phyloP scores from a whole-genome alignment of 1,140 invertebrate genomes.

The Callitettix versicolor region DNA sequence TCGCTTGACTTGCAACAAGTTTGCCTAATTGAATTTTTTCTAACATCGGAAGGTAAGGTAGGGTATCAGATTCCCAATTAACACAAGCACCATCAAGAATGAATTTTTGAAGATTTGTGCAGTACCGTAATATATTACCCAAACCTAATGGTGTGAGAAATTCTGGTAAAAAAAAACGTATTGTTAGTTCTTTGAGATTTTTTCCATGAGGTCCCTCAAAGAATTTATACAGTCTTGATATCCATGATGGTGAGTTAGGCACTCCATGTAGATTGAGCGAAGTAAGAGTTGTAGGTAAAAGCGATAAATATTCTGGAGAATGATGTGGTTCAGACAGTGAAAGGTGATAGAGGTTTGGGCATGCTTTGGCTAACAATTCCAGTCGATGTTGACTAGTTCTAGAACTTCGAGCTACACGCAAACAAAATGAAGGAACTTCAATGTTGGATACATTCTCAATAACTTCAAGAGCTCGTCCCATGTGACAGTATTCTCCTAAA shows the following conservation, averaged over 20 bases:
- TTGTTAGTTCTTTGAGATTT: slow-evolving; percentile 32
- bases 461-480: slow-evolving; percentile 36
- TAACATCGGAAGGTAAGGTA: slow-evolving; percentile 29
- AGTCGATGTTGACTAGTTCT: slow-evolving; percentile 24
- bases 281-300: slow-evolving; percentile 33
- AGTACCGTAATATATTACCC: slow-evolving; percentile 30
- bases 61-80: slow-evolving; percentile 29
- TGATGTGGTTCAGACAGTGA: slow-evolving; percentile 37
- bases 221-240: slow-evolving; percentile 34
- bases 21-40: slow-evolving; percentile 34
- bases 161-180: slow-evolving; percentile 31
- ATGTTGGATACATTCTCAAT: slow-evolving; percentile 26
- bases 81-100: slow-evolving; percentile 32
- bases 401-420: slow-evolving; percentile 1
- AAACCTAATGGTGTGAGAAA: slow-evolving; percentile 31
- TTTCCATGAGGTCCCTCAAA: slow-evolving; percentile 31
- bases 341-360: slow-evolving; percentile 34
- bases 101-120: slow-evolving; percentile 32
- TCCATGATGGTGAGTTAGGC: slow-evolving; percentile 32
- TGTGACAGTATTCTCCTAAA: slow-evolving; percentile 37
- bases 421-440: slow-evolving; percentile 28
- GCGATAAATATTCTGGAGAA: slow-evolving; percentile 32
- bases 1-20: slow-evolving; percentile 29
- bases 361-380: slow-evolving; percentile 34
- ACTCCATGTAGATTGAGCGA: slow-evolving; percentile 35